Base-by-base conservation (phyloP, 2,113 vertebrate species). In the Malurus elegans region DNA sequence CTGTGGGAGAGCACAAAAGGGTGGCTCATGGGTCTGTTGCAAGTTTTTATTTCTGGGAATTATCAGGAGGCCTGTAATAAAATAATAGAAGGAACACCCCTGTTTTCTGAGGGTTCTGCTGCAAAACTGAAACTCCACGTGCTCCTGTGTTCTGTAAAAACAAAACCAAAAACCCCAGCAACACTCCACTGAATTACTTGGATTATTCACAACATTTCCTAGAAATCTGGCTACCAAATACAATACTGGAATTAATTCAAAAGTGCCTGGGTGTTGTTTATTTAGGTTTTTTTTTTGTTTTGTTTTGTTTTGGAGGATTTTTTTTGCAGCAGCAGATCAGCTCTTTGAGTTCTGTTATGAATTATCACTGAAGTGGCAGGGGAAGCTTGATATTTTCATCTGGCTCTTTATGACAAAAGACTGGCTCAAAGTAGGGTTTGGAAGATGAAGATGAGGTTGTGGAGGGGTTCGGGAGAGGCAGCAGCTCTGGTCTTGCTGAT, bases 161-260 rank as follows among this genome's bases (percentile, higher is more conserved):
- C 58, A 73, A 88, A 91, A 47, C 18, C 32, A 61, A 79, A 75
- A 81, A 9, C 18, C 69, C 85, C 86, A 92, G 32, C 75, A 88
- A 72, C 93, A 32, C 84, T 82, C 72, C 72, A 72, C 86, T 90
- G 94, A 96, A 93, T 94, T 88, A 74, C 90, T 97, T 96, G 93
- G 93, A 96, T 92, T 95, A 93, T 96, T 94, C 90, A 90, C 94
- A 96, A 57, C 31, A 48, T 86, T 96, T 95, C 93, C 95, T 97
- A 93, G 94, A 96, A 95, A 96, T 94, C 93, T 97, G 94, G 93
- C 95, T 96, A 93, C 72, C 83, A 96, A 97, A 93, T 60, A 96
- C 93, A 97, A 94, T 95, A 86, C 94, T 97, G 96, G 94, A 95
- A 83, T 96, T 91, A 94, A 95, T 96, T 96, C 95, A 94, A 62